Conservation (phyloP, 2,113 vertebrate genomes). For the Dipodomys merriami region DNA sequence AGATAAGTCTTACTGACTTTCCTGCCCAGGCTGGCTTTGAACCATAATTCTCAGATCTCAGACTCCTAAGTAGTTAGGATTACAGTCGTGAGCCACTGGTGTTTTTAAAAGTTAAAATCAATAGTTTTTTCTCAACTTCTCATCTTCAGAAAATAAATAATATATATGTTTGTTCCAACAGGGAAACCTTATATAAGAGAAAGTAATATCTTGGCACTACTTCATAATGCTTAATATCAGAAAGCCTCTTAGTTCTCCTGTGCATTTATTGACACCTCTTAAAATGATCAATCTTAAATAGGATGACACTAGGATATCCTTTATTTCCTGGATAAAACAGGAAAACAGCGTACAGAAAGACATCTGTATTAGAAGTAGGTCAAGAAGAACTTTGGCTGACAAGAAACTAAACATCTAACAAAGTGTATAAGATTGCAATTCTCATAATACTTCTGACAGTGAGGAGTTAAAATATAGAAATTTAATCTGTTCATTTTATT, state of each 20-base stretch:
- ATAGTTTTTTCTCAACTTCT: not conserved
- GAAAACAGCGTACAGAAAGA: not conserved
- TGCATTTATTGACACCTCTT: not conserved
- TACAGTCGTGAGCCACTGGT: no score
- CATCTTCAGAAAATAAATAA: slow-evolving; percentile 15
- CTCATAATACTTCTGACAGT: not conserved
- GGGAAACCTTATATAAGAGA: not conserved
- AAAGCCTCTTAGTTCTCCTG: slow-evolving; percentile 32
- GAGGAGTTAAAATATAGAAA: not conserved
- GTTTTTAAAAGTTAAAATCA: no score
- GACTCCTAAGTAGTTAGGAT: no score
- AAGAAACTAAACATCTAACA: not conserved
- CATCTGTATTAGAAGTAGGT: not conserved
- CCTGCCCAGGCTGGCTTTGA: no score
- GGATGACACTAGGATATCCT: not conserved
- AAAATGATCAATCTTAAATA: slow-evolving; percentile 26
- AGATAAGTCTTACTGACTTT: no score
- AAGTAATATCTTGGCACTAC: not conserved
- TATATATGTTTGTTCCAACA: not conserved
- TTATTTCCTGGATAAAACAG: not conserved
- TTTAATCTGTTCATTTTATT: not conserved
- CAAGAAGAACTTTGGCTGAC: not conserved
- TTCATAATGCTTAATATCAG: slow-evolving; percentile 3
- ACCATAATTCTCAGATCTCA: no score
- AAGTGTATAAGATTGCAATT: not conserved